phyloP scores from a whole-genome alignment of 2,113 vertebrate species.

The Laticauda laticaudata region DNA sequence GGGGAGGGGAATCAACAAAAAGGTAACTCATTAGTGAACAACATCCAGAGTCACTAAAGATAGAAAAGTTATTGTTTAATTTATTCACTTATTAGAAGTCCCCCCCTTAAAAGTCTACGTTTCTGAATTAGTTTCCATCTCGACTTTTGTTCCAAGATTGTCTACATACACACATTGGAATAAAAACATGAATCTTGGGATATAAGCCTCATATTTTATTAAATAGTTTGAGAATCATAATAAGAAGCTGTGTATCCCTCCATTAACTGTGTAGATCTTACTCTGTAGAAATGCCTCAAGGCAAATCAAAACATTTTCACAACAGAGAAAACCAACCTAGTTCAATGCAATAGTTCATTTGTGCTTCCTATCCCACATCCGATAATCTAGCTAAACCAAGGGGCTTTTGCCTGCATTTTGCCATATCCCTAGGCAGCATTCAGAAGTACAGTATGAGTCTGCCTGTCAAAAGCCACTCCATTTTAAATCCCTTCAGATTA shows the following conservation, averaged over 20 bases:
- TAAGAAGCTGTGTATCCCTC: neutral
- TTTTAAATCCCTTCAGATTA: neutral
- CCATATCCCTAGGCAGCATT: neutral
- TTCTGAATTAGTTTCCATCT: neutral
- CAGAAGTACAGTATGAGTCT: neutral
- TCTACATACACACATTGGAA: neutral
- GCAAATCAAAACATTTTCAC: neutral
- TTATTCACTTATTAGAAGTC: neutral
- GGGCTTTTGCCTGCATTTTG: neutral
- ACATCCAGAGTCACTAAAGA: neutral
- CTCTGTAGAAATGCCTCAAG: neutral
- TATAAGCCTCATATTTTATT: neutral
- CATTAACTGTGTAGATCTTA: neutral
- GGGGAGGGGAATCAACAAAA: slow-evolving; percentile 17
- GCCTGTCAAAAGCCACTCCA: neutral
- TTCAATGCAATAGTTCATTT: neutral
- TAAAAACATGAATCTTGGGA: neutral
- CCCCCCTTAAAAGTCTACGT: neutral
- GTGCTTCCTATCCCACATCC: neutral
- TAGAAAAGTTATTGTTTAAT: neutral
- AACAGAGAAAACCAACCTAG: neutral
- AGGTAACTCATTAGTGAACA: slow-evolving; percentile 4
- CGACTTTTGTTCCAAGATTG: neutral
- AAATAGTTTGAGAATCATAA: neutral
- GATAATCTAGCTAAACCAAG: neutral